Conservation (phyloP, 2,888 invertebrate species). For the Chymomyza procnemis region DNA sequence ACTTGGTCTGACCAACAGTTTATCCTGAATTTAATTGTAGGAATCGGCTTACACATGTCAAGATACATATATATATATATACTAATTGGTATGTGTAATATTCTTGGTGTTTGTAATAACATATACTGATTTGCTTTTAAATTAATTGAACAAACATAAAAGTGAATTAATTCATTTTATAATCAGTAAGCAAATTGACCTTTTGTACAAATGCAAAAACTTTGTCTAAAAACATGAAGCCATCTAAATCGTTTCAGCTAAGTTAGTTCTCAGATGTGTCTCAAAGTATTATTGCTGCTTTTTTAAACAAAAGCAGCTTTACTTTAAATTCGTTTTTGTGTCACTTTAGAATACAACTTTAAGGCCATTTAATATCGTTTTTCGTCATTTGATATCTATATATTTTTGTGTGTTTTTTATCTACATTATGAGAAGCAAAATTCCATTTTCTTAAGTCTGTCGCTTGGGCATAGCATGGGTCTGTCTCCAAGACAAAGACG, state of each 20-base stretch:
- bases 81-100: too few relatives aligned
- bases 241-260: too few relatives aligned
- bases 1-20: too few relatives aligned
- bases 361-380: neutral
- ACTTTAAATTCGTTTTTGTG: neutral
- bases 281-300: too few relatives aligned
- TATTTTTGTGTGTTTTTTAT: neutral
- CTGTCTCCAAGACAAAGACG: neutral
- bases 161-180: too few relatives aligned
- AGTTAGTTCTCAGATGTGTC: too few relatives aligned
- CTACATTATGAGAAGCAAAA: neutral
- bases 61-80: neutral
- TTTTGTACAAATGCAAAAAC: too few relatives aligned
- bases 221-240: too few relatives aligned
- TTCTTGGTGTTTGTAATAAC: neutral
- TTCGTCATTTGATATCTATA: neutral
- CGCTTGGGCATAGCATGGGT: neutral
- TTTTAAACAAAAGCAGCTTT: too few relatives aligned
- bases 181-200: too few relatives aligned
- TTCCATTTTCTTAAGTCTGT: slow-evolving; percentile 3
- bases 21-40: neutral
- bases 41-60: neutral
- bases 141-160: too few relatives aligned
- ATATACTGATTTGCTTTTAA: slow-evolving; percentile 48
- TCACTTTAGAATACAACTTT: neutral